Evolutionary conservation across 2,113 vertebrate genomes (phyloP).

Genomic region (Eudorcas thomsonii): DNA sequence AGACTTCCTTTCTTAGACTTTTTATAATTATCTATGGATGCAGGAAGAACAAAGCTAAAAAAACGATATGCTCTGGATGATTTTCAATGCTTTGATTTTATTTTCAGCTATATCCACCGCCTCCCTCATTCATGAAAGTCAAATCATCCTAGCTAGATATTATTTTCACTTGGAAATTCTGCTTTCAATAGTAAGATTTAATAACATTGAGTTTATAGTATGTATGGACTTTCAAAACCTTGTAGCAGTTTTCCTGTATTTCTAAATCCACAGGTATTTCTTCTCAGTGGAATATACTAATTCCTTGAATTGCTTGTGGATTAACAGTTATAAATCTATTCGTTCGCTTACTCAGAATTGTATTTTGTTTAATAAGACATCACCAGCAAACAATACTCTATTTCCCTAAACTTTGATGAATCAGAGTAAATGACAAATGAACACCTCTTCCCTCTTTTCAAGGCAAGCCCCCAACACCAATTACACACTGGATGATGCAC

Average conservation of each 20-base stretch:
- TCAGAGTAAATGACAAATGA: not conserved
- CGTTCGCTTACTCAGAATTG: not conserved
- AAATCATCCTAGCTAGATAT: slow-evolving; percentile 20
- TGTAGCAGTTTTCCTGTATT: not conserved
- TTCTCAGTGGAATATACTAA: not conserved
- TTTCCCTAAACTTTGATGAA: not conserved
- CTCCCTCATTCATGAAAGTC: not conserved
- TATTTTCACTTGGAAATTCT: not conserved
- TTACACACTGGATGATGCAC: not conserved
- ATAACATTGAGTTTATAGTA: not conserved
- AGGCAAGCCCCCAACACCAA: not conserved
- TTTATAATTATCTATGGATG: slow-evolving; percentile 53
- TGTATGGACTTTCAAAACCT: not conserved
- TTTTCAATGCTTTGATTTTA: slow-evolving; percentile 45
- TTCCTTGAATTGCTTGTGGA: not conserved
- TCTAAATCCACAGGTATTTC: not conserved
- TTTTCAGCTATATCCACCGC: slow-evolving; percentile 3
- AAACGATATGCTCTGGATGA: not conserved
- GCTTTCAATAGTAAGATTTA: not conserved
- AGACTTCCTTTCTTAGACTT: slow-evolving; percentile 49
- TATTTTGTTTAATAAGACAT: not conserved
- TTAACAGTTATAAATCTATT: not conserved
- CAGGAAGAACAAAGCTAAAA: slow-evolving; percentile 45
- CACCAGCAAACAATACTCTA: not conserved
- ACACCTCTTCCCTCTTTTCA: not conserved